These are phyloP conservation scores for Hippoglossus hippoglossus DNA, from an alignment of 2,797 vertebrate genomes.

Conservation along the genomic window DNA sequence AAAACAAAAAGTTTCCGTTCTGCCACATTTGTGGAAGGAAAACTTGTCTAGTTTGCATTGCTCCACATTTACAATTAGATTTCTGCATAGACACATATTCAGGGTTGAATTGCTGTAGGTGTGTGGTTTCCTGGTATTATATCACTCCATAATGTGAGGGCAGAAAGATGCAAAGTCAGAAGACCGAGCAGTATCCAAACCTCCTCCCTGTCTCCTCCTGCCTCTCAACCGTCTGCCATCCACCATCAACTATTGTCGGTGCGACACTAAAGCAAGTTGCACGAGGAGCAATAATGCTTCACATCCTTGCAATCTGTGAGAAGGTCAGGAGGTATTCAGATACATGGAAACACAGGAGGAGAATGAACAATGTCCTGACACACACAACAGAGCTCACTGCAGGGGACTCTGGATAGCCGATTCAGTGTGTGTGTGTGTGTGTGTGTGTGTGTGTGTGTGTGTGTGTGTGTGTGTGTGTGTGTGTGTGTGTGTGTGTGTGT, in stretches of 20 bases:
- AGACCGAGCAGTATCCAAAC: slow-evolving; percentile 28
- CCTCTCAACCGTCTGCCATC: slow-evolving; percentile 29
- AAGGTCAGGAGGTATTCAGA: slow-evolving; percentile 82
- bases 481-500: slow-evolving; percentile 13
- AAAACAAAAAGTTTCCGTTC: slow-evolving; percentile 15
- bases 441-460: not conserved
- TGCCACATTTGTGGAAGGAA: slow-evolving; percentile 2
- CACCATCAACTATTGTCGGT: slow-evolving; percentile 80
- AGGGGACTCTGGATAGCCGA: slow-evolving; percentile 27
- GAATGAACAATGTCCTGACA: slow-evolving; percentile 77
- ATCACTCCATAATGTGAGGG: not conserved
- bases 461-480: no score
- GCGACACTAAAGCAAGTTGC: slow-evolving; percentile 84
- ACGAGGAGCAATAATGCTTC: slow-evolving; percentile 86
- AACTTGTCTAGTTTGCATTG: not conserved
- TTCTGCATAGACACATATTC: no score
- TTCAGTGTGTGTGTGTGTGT: slow-evolving; percentile 34
- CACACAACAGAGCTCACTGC: slow-evolving; percentile 59
- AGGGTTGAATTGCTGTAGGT: no score
- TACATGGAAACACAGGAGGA: slow-evolving; percentile 84
- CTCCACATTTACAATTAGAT: not conserved
- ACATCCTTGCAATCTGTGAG: slow-evolving; percentile 61
- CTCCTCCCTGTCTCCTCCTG: slow-evolving; percentile 1
- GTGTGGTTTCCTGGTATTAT: not conserved
- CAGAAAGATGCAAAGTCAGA: slow-evolving; percentile 25